Base-by-base conservation (phyloP, 2,888 invertebrate genomes). In the Onchidella celtica region DNA sequence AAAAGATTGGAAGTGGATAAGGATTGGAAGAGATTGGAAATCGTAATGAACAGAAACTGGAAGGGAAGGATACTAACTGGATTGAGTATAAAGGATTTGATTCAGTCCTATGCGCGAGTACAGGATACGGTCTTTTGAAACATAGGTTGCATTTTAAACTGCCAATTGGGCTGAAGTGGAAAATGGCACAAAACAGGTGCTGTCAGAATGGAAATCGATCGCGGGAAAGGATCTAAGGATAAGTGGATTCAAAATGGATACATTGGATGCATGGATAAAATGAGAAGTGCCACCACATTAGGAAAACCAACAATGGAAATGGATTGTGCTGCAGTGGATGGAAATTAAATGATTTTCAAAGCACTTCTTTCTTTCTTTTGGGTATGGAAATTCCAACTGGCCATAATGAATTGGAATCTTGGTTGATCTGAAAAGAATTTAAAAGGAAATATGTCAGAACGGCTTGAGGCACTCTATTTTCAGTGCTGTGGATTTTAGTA, bases 21-120 rank as follows among this genome's bases (percentile, higher is more conserved):
- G 80, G 73, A 79, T 27, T 80, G 80, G 80, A 80, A 79, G 63
- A 72, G 79, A 79, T 72, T 79, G 79, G 79, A 79, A 63, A n/a
- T n/a, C n/a, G n/a, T 27, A 29, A 66, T 21, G 66, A 32, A 66
- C 29, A 29, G 29, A 29, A 32, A n/a, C n/a, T n/a, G 66, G 47
- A 27, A 72, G 55, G 55, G 72, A 24, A 69, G 32, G n/a, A n/a
- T 9, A n/a, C 21, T 24, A 24, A 61, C 4, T 61, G n/a, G 61
- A 24, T 61, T 61, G 61, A 24, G n/a, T 61, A 47, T 11, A 47
- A 47, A 47, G 47, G 47, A 47, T 47, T 47, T 47, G 17, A 47
- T 47, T 47, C 9, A n/a, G n/a, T 11, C 47, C 17, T 47, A 47
- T 47, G 47, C 6, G 17, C 11, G 6, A 24, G 6, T n/a, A n/a